These are phyloP conservation scores for Balanococcus diminutus DNA, from an alignment of 2,888 invertebrate genomes.

Conservation along the genomic window DNA sequence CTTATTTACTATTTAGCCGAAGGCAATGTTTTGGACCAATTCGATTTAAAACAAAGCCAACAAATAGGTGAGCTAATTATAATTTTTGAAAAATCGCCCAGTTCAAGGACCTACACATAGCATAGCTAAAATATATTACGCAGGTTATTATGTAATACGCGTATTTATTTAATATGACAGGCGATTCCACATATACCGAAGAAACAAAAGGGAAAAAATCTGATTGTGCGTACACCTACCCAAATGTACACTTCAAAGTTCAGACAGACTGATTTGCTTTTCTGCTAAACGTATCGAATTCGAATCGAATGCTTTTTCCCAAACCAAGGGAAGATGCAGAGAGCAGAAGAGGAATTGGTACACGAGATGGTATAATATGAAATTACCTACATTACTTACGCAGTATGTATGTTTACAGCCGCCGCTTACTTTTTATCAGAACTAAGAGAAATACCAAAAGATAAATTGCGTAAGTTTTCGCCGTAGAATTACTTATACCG, in stretches of 20 bases:
- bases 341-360: no score
- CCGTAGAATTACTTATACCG: neutral
- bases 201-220: neutral
- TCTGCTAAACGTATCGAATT: no score
- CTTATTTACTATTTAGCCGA: neutral
- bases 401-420: neutral
- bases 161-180: neutral
- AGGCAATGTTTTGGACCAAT: neutral
- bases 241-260: neutral
- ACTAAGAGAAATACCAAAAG: neutral
- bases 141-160: neutral
- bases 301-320: no score
- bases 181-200: neutral
- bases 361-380: no score
- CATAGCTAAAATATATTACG: neutral
- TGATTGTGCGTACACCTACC: neutral
- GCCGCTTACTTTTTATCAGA: neutral
- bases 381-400: no score
- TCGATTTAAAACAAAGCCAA: neutral
- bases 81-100: no score
- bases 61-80: neutral
- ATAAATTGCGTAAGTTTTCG: neutral
- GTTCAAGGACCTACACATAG: no score
- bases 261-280: no score
- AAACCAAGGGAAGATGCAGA: no score